Base-by-base conservation (phyloP, 2,797 vertebrate species). In the Sebastiscus albofasciatus region DNA sequence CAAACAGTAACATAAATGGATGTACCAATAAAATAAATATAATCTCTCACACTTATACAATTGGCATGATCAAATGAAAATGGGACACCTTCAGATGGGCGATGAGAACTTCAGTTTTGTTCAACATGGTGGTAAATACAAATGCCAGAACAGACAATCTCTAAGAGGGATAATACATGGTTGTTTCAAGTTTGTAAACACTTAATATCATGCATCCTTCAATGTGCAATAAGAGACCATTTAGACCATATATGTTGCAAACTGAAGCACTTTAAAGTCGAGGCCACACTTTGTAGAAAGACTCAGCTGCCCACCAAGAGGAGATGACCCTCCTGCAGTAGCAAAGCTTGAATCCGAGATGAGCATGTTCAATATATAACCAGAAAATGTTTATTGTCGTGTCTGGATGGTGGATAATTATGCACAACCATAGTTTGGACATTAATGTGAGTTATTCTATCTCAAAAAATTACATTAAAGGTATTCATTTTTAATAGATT, bases 401-500 rank as follows among this genome's bases (percentile, higher is more conserved):
- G 81, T 93, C 75, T 86, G 85, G 76, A 72, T 94, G 94, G 95
- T 95, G 93, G 92, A 94, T 93, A 94, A 96, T 88, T 96, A 96
- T 96, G 95, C 95, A 97, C 95, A 96, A 94, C 96, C 86, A 95
- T 90, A 94, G 94, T 77, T 81, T 86, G 59, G 78, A 91, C 73
- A 74, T 75, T 77, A 76, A 88, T 90, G 94, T 82, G 79, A 94
- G 92, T 95, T 91, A 87, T 94, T 92, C 74, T 81, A 83, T 92
- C 93, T 94, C 93, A 95, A 46, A 65, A 22, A 97, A 97, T 96
- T 87, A 96, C 96, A 92, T 90, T 94, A 95, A 94, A 95, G 94
- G 84, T 92, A 90, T 95, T 96, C 75, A 94, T 95, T 94, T 96
- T 96, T 94, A 95, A 96, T 95, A 96, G 93, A 94, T 93, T 78